Base-by-base conservation (phyloP, 2,113 vertebrate genomes). In the Anthoscopus minutus region DNA sequence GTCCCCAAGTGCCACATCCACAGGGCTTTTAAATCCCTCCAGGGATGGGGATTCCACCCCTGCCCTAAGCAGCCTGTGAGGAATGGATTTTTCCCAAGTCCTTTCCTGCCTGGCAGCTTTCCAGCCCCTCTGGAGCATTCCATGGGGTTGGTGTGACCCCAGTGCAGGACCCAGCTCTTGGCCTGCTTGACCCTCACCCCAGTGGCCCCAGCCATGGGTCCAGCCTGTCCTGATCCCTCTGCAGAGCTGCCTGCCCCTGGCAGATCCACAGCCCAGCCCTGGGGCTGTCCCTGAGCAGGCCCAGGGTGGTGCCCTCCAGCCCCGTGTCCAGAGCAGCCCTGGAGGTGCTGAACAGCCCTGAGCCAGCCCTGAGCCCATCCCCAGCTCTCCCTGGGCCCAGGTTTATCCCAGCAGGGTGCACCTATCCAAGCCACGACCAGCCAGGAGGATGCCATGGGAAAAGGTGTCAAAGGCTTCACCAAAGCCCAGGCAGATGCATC, bases 121-220 rank as follows among this genome's bases (percentile, higher is more conserved):
- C 7, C 71, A 67, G 13, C 31, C 35, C 25, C 42, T 74, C 24
- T 66, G 61, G 25, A 9, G 2, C 0, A 0, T 10, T 50, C 50
- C 20, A 2, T 12, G 60, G 42, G 28, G 5, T n/a, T 56, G 58
- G 8, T 28, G 58, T 73, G 81, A 28, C 16, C 80, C 80, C 47
- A 15, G 37, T 7, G 35, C 65, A 50, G 54, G 15, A 5, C 33
- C 67, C 13, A 10, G 45, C 56, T 8, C 27, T 51, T 25, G 47
- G 30, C 79, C 31, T 16, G 22, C 37, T 3, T 53, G 35, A 9
- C 7, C 38, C 40, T 53, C 38, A 51, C 6, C 12, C 44, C 30
- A 1, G n/a, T 40, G 42, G 4, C 11, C 19, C 40, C n/a, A 33
- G 42, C 28, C 53, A 10, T 9, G 48, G 78, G 3, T 48, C 19